Conservation (phyloP, 2,888 invertebrate genomes). For the Eilema depressum region DNA sequence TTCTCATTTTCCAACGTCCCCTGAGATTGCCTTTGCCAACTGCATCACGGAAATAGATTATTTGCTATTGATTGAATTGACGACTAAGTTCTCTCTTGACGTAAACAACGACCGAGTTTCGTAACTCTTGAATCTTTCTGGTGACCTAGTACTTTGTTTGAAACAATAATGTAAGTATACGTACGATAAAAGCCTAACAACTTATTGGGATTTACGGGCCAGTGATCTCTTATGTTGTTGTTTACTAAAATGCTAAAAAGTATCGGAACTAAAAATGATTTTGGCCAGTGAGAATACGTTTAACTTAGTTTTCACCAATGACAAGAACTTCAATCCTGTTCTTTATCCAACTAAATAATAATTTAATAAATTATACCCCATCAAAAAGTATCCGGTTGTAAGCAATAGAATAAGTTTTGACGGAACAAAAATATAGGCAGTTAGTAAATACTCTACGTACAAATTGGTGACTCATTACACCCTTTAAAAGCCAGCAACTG, state of each 20-base stretch:
- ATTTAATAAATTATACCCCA: too few species aligned
- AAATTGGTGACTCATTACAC: too few species aligned
- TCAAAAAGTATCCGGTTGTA: too few species aligned
- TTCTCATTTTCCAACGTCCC: conserved; percentile 68
- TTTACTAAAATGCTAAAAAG: neutral
- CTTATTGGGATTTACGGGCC: neutral
- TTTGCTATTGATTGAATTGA: conserved; percentile 76
- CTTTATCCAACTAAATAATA: too few species aligned
- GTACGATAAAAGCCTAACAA: neutral
- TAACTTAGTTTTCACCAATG: neutral
- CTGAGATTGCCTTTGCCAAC: conserved; percentile 66
- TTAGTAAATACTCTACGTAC: too few species aligned
- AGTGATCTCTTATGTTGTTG: neutral
- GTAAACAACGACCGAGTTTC: conserved; percentile 61
- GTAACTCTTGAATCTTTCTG: conserved; percentile 46
- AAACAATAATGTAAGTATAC: neutral
- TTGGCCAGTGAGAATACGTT: neutral
- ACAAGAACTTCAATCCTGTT: too few species aligned
- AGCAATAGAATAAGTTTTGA: too few species aligned
- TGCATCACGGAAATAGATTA: conserved; percentile 76
- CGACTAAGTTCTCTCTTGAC: conserved; percentile 60
- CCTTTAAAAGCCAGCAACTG: too few species aligned
- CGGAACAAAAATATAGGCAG: too few species aligned
- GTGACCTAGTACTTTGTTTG: conserved; percentile 33
- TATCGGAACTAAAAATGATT: neutral